phyloP scores from a whole-genome alignment of 2,113 vertebrate species.

The Lamprotornis superbus region DNA sequence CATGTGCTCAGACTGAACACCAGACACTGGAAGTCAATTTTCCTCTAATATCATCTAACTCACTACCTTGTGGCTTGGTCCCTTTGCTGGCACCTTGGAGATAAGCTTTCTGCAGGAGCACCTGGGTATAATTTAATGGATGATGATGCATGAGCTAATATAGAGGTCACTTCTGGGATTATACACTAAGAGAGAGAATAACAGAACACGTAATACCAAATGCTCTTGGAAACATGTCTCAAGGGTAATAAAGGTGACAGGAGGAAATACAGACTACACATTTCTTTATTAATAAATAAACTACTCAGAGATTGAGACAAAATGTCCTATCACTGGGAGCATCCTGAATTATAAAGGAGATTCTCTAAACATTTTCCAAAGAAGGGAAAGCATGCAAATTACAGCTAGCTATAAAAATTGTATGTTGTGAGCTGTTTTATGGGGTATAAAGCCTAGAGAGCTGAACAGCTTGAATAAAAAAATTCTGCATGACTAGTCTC shows the following conservation, averaged over 20 bases:
- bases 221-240: not conserved
- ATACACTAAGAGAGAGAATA: not conserved
- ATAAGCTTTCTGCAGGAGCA: not conserved
- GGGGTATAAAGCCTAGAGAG: not conserved
- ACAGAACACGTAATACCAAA: not conserved
- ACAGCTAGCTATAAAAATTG: not conserved
- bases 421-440: not conserved
- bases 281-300: conserved; percentile 8
- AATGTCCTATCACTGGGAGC: not conserved
- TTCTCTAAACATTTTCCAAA: conserved; percentile 2
- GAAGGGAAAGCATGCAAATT: conserved; percentile 27
- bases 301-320: not conserved
- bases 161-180: not conserved
- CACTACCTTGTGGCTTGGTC: not conserved
- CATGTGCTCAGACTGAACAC: not conserved
- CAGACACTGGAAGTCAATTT: not conserved
- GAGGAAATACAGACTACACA: not conserved
- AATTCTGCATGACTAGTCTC: not conserved
- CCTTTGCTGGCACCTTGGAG: not conserved
- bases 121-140: not conserved
- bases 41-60: not conserved
- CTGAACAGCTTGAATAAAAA: conserved; percentile 5
- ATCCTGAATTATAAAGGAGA: not conserved
- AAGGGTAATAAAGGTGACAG: not conserved
- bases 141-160: not conserved